Conservation (phyloP, 2,888 invertebrate genomes). For the Rosalia funebris region DNA sequence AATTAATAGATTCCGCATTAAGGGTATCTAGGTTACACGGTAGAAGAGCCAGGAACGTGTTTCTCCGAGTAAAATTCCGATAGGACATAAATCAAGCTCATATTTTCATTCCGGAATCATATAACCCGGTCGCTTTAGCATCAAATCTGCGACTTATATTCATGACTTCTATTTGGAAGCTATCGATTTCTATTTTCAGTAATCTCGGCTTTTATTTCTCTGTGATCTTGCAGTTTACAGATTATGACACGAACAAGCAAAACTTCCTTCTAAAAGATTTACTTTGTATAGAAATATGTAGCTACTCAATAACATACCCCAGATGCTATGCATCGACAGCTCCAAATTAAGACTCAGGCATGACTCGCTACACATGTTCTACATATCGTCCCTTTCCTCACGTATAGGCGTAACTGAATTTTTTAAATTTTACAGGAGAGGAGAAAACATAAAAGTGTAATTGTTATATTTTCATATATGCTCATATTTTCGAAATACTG, state of each 20-base stretch:
- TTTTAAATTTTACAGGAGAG: too few relatives aligned
- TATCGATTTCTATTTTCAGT: constrained; percentile 23
- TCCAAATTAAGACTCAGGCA: too few relatives aligned
- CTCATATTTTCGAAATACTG: too few relatives aligned
- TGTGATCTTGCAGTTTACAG: constrained; percentile 19
- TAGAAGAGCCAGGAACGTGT: constrained; percentile 7
- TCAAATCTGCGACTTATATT: constrained; percentile 24
- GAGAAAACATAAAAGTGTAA: too few relatives aligned
- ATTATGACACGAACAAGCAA: constrained; percentile 1
- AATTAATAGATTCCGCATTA: constrained; percentile 17
- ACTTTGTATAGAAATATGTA: neutral
- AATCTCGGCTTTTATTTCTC: constrained; percentile 14
- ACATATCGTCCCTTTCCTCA: too few relatives aligned
- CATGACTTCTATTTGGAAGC: constrained; percentile 19
- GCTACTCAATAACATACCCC: too few relatives aligned
- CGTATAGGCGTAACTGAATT: too few relatives aligned
- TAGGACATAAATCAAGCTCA: constrained; percentile 20
- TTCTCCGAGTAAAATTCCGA: constrained; percentile 9
- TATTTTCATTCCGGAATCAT: constrained; percentile 18
- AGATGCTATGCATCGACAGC: too few relatives aligned
- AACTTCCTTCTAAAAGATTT: neutral
- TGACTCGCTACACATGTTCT: too few relatives aligned
- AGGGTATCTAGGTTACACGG: constrained; percentile 4
- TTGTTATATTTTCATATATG: too few relatives aligned
- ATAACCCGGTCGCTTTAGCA: constrained; percentile 9